phyloP scores from a whole-genome alignment of 2,797 vertebrate genomes.

The Saxicola maurus region DNA sequence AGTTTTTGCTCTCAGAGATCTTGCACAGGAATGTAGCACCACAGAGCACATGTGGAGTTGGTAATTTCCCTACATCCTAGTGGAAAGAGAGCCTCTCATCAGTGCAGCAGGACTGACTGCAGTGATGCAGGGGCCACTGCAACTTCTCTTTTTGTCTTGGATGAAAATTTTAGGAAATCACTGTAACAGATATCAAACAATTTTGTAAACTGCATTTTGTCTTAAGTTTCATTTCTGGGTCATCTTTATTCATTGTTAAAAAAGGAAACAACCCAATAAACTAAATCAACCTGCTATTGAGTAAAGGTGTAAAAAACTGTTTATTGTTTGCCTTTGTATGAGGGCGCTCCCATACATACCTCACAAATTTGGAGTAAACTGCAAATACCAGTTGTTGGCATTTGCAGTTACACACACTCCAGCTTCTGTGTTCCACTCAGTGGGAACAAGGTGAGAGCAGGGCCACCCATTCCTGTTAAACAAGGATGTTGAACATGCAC shows the following conservation, averaged over 20 bases:
- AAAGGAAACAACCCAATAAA: not conserved
- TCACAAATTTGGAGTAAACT: not conserved
- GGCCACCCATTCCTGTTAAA: not conserved
- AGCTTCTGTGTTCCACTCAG: not conserved
- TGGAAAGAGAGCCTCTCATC: not conserved
- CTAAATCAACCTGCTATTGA: not conserved
- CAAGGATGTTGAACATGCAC: not conserved
- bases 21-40: not conserved
- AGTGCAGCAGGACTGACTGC: not conserved
- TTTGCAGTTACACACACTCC: not conserved
- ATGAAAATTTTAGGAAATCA: not conserved
- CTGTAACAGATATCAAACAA: accelerated
- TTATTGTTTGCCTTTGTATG: not conserved
- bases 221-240: not conserved
- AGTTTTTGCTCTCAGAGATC: not conserved
- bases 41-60: accelerated
- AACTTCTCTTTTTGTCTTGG: not conserved
- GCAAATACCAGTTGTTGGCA: not conserved
- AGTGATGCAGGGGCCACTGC: not conserved
- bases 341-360: accelerated
- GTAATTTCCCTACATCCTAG: not conserved
- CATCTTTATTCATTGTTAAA: not conserved
- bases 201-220: not conserved
- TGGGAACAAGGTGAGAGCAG: not conserved
- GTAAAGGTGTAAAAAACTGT: not conserved